Evolutionary conservation across 2,797 vertebrate species (phyloP).

Genomic region (Sarcoramphus papa): DNA sequence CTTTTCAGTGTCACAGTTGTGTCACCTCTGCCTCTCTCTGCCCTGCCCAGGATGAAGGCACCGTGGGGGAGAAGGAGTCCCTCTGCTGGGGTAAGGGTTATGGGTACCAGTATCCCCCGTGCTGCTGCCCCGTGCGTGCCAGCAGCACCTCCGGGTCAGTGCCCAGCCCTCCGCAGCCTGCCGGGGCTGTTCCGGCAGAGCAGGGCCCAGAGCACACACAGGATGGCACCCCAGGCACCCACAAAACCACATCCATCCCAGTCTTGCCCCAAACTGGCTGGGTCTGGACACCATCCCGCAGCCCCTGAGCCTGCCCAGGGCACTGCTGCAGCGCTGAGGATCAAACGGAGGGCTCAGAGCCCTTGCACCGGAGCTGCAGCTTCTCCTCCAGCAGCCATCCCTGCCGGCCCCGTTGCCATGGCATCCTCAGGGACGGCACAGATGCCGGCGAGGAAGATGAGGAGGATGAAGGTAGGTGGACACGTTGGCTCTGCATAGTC

Average conservation of each 20-base stretch:
- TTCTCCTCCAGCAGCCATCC: background rate
- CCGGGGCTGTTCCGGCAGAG: background rate
- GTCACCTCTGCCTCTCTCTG: background rate
- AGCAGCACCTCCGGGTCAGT: background rate
- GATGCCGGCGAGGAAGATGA: background rate
- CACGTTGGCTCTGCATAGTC: background rate
- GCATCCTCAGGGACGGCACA: background rate
- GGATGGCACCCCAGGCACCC: background rate
- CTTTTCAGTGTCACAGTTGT: background rate
- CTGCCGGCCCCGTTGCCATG: background rate
- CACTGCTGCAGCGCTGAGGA: background rate
- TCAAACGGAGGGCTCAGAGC: background rate
- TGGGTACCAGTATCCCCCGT: background rate
- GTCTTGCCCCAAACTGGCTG: background rate
- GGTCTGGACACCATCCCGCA: background rate
- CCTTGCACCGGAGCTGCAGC: background rate
- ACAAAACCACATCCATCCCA: background rate
- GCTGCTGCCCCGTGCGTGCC: rapidly evolving
- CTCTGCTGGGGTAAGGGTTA: background rate
- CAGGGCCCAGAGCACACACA: rapidly evolving
- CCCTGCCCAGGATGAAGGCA: background rate
- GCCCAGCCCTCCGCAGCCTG: background rate
- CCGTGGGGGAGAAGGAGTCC: background rate
- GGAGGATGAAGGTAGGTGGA: background rate
- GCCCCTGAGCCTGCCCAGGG: background rate